These are phyloP conservation scores for Agrypnus murinus DNA, from an alignment of 2,888 invertebrate species.

Conservation along the genomic window DNA sequence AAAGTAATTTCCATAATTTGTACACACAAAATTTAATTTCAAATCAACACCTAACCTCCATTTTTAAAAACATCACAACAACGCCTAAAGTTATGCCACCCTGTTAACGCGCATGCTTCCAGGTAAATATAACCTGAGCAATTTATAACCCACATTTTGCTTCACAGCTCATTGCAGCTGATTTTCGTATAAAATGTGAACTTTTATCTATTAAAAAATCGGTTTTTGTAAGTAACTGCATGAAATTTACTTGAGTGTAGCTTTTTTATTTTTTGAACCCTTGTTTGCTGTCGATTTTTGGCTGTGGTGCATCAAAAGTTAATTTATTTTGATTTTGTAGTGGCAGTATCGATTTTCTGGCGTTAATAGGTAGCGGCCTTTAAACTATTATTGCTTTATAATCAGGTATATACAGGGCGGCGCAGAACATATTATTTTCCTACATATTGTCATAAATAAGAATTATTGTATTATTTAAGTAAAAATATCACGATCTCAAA, in stretches of 20 bases:
- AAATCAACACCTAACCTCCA: conserved; percentile 19
- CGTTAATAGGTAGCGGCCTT: conserved; percentile 28
- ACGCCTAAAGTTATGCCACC: conserved; percentile 38
- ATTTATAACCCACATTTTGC: conserved; percentile 15
- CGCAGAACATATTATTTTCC: too few relatives aligned
- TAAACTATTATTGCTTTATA: neutral
- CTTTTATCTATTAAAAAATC: neutral
- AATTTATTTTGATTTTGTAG: neutral
- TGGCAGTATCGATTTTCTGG: conserved; percentile 11
- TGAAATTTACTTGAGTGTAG: too few relatives aligned
- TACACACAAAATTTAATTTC: conserved; percentile 8
- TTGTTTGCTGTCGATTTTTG: too few relatives aligned
- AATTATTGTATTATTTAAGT: too few relatives aligned
- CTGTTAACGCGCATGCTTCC: conserved; percentile 25
- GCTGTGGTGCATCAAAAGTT: conserved; percentile 6
- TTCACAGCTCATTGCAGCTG: conserved; percentile 15
- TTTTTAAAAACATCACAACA: conserved; percentile 14
- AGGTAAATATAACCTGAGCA: conserved; percentile 20
- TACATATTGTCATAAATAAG: too few relatives aligned
- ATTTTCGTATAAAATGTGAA: conserved; percentile 18
- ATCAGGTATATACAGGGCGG: too few relatives aligned
- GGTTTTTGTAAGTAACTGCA: conserved; percentile 26
- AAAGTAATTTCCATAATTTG: conserved; percentile 58
- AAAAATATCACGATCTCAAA: too few relatives aligned
- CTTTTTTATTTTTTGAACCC: too few relatives aligned